Evolutionary conservation across 1,140 invertebrate species (phyloP).

Genomic region (Nymphalis io): DNA sequence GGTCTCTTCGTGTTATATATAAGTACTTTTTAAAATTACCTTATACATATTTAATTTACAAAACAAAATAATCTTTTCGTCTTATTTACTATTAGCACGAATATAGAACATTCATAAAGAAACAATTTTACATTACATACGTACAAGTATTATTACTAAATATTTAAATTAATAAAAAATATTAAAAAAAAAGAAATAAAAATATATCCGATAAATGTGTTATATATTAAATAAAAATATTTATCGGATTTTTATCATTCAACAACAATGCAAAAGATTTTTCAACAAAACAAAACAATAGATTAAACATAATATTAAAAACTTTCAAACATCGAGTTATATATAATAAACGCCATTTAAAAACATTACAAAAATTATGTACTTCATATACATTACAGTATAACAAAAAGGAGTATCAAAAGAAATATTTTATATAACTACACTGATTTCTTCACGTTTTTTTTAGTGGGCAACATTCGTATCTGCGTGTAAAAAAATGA

Average conservation of each 20-base stretch:
- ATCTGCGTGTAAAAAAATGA: background rate
- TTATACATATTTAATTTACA: conserved; percentile 2
- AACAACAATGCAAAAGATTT: no score
- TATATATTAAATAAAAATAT: background rate
- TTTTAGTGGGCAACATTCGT: no score
- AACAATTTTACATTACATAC: background rate
- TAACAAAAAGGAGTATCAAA: no score
- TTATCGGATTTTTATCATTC: background rate
- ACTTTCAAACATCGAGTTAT: no score
- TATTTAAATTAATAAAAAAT: background rate
- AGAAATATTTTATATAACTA: no score
- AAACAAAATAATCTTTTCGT: background rate
- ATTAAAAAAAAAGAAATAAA: background rate
- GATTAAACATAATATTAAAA: no score
- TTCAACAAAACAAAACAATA: no score
- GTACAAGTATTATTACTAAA: background rate
- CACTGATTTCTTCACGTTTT: background rate
- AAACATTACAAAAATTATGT: no score
- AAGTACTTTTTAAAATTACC: background rate
- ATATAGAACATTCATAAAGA: background rate
- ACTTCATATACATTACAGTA: no score
- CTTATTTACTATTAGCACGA: conserved; percentile 8
- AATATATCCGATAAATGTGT: no score
- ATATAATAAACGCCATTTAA: no score
- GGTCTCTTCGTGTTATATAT: background rate